Evolutionary conservation across 2,113 vertebrate species (phyloP).

Genomic region (Neodon shergylaensis): DNA sequence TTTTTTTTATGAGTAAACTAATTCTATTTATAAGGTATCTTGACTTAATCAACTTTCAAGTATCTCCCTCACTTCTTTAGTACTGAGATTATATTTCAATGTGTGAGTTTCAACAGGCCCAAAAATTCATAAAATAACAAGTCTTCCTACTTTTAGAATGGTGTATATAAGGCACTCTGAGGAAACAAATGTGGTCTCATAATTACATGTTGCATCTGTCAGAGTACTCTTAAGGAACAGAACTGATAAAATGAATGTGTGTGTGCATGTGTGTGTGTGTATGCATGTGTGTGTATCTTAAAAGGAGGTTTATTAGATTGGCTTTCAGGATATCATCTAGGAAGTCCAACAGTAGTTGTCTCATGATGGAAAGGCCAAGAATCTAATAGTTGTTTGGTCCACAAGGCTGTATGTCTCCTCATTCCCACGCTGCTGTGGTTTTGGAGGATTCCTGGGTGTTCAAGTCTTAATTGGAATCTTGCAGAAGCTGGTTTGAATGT

Average conservation of each 20-base stretch:
- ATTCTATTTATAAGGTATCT: neutral
- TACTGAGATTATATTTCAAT: neutral
- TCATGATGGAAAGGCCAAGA: neutral
- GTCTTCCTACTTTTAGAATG: neutral
- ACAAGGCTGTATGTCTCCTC: neutral
- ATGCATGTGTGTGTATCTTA: neutral
- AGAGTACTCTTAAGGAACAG: neutral
- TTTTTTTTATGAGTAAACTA: neutral
- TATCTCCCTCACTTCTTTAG: neutral
- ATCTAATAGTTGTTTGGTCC: neutral
- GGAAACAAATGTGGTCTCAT: neutral
- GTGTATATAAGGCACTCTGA: neutral
- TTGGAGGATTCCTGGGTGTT: neutral
- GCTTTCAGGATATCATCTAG: neutral
- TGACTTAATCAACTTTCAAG: neutral
- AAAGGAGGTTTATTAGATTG: too few relatives aligned
- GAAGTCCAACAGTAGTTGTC: neutral
- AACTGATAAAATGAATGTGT: neutral
- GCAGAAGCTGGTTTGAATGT: neutral
- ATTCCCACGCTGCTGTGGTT: neutral
- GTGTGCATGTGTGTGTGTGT: neutral
- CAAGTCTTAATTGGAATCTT: neutral
- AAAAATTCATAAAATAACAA: neutral
- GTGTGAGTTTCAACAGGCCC: neutral
- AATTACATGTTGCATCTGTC: neutral